Conservation (phyloP, 64 coral and sea anemone species). For the Anthopleura sola region DNA sequence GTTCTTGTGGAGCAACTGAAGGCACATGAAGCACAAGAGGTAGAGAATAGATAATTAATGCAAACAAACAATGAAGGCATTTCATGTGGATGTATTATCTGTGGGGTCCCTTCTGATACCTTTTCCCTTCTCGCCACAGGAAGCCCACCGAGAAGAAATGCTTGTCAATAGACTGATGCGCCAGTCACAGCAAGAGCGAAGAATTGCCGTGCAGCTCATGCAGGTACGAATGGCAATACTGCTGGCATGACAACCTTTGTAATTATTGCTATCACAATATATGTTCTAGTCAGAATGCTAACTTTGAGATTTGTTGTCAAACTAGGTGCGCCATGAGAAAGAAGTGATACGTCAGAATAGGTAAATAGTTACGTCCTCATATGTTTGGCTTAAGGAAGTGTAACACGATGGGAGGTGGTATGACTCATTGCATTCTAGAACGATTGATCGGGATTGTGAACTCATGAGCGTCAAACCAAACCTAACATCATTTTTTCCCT, state of each 20-base stretch:
- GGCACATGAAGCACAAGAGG: slow-evolving; percentile 93
- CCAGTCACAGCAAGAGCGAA: slow-evolving; percentile 92
- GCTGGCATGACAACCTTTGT: neutral
- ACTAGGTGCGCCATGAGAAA: slow-evolving; percentile 92
- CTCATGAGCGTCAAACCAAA: too few species aligned
- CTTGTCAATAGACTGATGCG: slow-evolving; percentile 93
- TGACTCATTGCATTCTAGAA: too few species aligned
- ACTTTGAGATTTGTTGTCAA: neutral
- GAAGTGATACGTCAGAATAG: slow-evolving; percentile 95
- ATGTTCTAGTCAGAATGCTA: neutral
- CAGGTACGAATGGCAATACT: slow-evolving; percentile 36
- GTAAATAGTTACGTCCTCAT: slow-evolving; percentile 1
- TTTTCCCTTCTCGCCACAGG: slow-evolving; percentile 22
- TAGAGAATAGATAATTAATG: neutral
- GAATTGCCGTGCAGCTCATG: slow-evolving; percentile 97
- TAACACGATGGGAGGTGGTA: too few species aligned
- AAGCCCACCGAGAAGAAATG: slow-evolving; percentile 95
- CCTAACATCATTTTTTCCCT: too few species aligned
- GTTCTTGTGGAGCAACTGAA: slow-evolving; percentile 95
- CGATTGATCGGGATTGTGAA: too few species aligned
- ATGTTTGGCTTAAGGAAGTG: too few species aligned
- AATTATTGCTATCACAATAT: too few species aligned
- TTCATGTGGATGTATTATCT: neutral
- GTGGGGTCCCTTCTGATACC: too few species aligned
- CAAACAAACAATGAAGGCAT: neutral